Base-by-base conservation (phyloP, 37 sponge, comb jelly and placozoan genomes). In the Halisarca cf. caerulea region DNA sequence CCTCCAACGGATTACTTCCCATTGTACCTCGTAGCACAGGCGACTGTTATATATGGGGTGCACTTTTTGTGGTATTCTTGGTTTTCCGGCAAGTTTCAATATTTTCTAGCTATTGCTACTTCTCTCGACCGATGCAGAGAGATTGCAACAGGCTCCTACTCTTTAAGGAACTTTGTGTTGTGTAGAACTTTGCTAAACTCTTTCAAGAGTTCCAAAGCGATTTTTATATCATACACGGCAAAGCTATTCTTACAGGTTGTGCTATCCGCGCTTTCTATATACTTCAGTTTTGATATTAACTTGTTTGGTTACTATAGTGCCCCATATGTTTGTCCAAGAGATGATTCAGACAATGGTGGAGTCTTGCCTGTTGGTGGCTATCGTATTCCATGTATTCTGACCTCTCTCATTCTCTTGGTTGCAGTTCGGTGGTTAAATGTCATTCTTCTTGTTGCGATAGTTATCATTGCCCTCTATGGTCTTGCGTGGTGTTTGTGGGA, bases 61-160 rank as follows among this genome's bases (percentile, higher is more conserved):
- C 89, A 92, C 38, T 92, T 85, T 59, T 58, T 88, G 28, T 92
- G 92, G 92, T 11, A 51, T 23, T 81, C 85, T 30, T 59, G 62
- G 30, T 92, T 80, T 78, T 78, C 81, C 14, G 89, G 80, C 0
- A 85, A 86, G 32, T 83, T 92, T 83, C 82, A 74, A 25, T 92
- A 42, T 55, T 92, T 92, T 59, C 82, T 86, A 39, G 41, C 83
- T 38, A 66, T 64, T 44, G 86, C 53, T 32, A 40, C 33, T 0
- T 73, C 74, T 35, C 59, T 92, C 21, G 92, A 88, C 54, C 86
- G 86, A 15, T 73, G n/a, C 54, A 82, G 92, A 43, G 88, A 84
- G 38, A 59, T 55, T 27, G 18, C 45, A 21, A 87, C 87, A 27
- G 91, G 91, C 1, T 42, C 27, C 8, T 88, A 58, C 51, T 82